Evolutionary conservation across 2,113 vertebrate genomes (phyloP), one percentile per base, ranked within the genome.

Genomic region (Tachycineta bicolor): DNA sequence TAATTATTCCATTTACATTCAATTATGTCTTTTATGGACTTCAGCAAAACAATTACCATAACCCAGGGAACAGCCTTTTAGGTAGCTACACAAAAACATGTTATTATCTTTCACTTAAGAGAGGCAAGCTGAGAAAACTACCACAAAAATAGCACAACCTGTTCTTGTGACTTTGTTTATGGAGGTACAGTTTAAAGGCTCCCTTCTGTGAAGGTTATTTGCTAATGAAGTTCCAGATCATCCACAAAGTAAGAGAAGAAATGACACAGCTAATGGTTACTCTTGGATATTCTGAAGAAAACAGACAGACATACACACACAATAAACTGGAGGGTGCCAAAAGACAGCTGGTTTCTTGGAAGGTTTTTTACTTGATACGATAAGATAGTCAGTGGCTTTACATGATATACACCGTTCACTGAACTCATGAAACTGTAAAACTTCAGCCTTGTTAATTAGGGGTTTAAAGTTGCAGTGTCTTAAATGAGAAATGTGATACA

Each of bases 1-100:
- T 88, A 94, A 93, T 95, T 82, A 79, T 92, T 96, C 55, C 31
- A 73, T 65, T 94, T 93, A 76, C 50, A 84, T 89, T 90, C 63
- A 91, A 77, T 96, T 95, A 94, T 58, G 9, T 9, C 25, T 94
- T 93, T 81, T 70, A 21, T 84, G 77, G 79, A 86, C 76, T 69
- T 82, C 73, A 65, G 29, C 19, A 26, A 90, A 95, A 88, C 71
- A 82, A 89, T 92, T 93, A 43, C 49, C 26, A 59, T 55, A 84
- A 93, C 33, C 26, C 70, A 63, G 70, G 78, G 62, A 90, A 73
- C 55, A 87, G 34, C 39, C 49, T 84, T 84, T 94, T 55, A 87
- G 64, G 20, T 41, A 82, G 31, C 41, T 80, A 33, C 67, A 83
- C 14, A 93, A 85, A 87, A 96, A 70, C 14, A 37, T 59, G 34